Percentiles rank a stretch among this genome's conserved stretches.
These are phyloP conservation scores for Dendrocincla fuliginosa DNA, from an alignment of 2,797 vertebrate genomes.

Conservation along the genomic window DNA sequence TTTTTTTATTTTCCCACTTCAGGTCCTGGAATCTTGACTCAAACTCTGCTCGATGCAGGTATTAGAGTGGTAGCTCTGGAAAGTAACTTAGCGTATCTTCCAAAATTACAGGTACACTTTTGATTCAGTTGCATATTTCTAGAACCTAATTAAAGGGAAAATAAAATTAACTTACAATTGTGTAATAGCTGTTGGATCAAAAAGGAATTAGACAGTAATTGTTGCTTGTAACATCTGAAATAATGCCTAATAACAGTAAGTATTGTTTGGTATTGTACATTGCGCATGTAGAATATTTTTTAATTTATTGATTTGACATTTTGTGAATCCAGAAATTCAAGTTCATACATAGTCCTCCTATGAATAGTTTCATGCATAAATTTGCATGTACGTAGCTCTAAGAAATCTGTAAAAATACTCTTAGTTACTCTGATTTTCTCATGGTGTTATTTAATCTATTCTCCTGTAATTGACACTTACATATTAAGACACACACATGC, in stretches of 20 bases:
- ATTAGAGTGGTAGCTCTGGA: constrained; percentile 88
- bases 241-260: background rate
- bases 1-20: background rate
- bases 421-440: background rate
- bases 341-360: background rate
- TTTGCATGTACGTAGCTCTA: background rate
- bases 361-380: background rate
- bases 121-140: background rate
- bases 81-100: constrained; percentile 80
- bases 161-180: background rate
- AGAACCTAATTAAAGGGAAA: background rate
- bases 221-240: background rate
- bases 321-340: background rate
- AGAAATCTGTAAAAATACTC: background rate
- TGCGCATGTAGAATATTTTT: background rate
- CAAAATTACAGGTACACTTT: constrained; percentile 83
- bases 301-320: background rate
- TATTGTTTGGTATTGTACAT: background rate
- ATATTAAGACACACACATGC: rapidly evolving
- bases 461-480: background rate
- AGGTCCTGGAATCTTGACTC: constrained; percentile 93
- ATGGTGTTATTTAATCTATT: background rate
- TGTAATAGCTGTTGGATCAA: background rate
- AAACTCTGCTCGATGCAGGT: constrained; percentile 85
- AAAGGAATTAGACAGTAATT: background rate